Base-by-base conservation (phyloP, 23 tunicate genomes). In the Clavelina lepadiformis region DNA sequence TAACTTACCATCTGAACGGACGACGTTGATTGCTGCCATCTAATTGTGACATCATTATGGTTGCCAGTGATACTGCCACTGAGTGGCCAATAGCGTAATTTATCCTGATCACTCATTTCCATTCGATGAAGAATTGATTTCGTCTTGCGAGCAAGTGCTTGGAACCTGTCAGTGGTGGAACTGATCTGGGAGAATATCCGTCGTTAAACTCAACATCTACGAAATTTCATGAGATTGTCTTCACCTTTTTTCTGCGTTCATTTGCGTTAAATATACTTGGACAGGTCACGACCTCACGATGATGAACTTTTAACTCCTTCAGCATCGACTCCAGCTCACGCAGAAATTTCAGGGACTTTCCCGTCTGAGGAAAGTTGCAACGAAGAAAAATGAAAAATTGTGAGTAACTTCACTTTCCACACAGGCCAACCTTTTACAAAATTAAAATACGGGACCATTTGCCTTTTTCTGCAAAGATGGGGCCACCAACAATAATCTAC, bases 141-240 rank as follows among this genome's bases (percentile, higher is more conserved):
- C 23, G 78, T 69, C 65, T 84, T 84, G 53, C 83, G 72, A 3
- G 93, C 78, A 21, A 76, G 50, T 23, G 93, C 82, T 44, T 72
- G 28, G 57, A 84, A 84, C 21, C 93, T 73, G 56, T 76, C 71
- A 44, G 68, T 71, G 24, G 62, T 35, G 19, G 31, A 18, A 33
- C 63, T 59, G 6, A 69, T 59, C 85, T 68, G 34, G 6, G 8
- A 51, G 13, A 53, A 0, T 0, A 20, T 11, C 19, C 19, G 6
- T 8, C 15, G 49, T 11, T 15, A 11, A 41, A 41, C 15, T 8
- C 49, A 11, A 41, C 49, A 41, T 41, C 11, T 41, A 11, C 49
- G 15, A 41, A 41, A 41, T 41, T 8, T 41, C 11, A 41, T 41
- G 49, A 8, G 23, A 53, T 13, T 28, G 3, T 20, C 4, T 15